A percentile compares a stretch with the other conserved stretches of the same genome.
Evolutionary conservation across 2,888 invertebrate species (phyloP).

Genomic region (Amphipyra berbera): DNA sequence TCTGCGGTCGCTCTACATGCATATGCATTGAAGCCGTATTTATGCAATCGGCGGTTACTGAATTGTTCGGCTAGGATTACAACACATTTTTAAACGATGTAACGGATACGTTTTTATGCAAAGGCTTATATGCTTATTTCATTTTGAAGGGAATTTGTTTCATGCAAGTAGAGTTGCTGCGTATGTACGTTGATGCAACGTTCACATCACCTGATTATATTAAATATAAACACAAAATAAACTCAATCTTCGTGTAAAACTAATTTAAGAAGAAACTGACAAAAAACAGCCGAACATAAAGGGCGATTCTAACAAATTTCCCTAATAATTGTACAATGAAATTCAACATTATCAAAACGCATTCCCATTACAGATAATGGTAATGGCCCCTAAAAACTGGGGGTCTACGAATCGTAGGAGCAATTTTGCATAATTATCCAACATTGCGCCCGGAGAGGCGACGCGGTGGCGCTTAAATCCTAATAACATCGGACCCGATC

Average conservation of each 20-base stretch:
- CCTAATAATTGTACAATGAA: conserved; percentile 84
- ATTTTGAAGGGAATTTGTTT: conserved; percentile 17
- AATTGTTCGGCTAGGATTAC: conserved; percentile 79
- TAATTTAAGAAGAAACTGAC: conserved; percentile 61
- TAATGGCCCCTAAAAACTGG: conserved; percentile 86
- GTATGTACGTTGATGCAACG: background rate
- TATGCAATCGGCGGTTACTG: conserved; percentile 82
- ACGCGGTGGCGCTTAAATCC: conserved; percentile 84
- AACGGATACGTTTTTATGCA: conserved; percentile 52
- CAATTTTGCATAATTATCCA: conserved; percentile 89
- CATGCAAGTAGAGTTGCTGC: background rate
- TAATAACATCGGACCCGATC: conserved; percentile 86
- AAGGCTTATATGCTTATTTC: conserved; percentile 20
- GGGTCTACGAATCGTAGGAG: conserved; percentile 86
- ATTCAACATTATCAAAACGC: conserved; percentile 87
- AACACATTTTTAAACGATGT: conserved; percentile 66
- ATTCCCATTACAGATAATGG: conserved; percentile 87
- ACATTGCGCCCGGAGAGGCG: conserved; percentile 75
- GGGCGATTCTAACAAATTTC: conserved; percentile 73
- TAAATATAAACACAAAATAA: conserved; percentile 4
- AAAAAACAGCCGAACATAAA: conserved; percentile 76
- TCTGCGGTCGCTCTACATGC: conserved; percentile 81
- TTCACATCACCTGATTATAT: background rate
- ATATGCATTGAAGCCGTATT: conserved; percentile 82
- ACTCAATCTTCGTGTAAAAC: conserved; percentile 31